Conservation (phyloP, 2,113 vertebrate species). For the Mirza zaza region DNA sequence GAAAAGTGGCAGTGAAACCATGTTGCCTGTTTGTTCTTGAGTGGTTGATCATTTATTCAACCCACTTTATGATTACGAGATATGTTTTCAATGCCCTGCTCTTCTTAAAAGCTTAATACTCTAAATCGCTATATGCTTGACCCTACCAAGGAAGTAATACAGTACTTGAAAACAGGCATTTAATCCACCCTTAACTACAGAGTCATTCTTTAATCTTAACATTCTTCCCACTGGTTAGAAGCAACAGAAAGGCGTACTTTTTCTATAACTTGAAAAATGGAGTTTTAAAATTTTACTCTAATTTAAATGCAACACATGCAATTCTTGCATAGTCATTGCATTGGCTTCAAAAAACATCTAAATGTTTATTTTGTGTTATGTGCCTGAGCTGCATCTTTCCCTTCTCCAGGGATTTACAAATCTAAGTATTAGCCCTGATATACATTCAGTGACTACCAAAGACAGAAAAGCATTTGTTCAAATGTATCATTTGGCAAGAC, state of each 20-base stretch:
- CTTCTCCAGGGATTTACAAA: background rate
- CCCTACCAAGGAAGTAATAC: background rate
- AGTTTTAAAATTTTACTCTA: background rate
- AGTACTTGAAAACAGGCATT: background rate
- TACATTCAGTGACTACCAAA: background rate
- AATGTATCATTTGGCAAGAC: background rate
- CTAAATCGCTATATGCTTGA: background rate
- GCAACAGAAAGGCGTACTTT: background rate
- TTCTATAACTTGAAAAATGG: background rate
- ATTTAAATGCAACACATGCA: background rate
- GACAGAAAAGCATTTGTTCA: background rate
- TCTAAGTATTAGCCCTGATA: background rate
- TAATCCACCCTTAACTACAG: background rate
- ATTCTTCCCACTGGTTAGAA: background rate
- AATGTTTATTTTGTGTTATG: background rate
- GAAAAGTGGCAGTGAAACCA: background rate
- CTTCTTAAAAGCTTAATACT: background rate
- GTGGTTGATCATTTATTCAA: background rate
- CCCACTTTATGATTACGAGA: background rate
- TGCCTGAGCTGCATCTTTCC: background rate
- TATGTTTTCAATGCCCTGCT: background rate
- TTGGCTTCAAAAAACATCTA: background rate
- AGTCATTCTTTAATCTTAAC: background rate
- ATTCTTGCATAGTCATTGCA: background rate
- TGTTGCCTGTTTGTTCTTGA: background rate